These are phyloP conservation scores for Branchinecta lynchi DNA, from an alignment of 1,140 invertebrate genomes.

Conservation along the genomic window DNA sequence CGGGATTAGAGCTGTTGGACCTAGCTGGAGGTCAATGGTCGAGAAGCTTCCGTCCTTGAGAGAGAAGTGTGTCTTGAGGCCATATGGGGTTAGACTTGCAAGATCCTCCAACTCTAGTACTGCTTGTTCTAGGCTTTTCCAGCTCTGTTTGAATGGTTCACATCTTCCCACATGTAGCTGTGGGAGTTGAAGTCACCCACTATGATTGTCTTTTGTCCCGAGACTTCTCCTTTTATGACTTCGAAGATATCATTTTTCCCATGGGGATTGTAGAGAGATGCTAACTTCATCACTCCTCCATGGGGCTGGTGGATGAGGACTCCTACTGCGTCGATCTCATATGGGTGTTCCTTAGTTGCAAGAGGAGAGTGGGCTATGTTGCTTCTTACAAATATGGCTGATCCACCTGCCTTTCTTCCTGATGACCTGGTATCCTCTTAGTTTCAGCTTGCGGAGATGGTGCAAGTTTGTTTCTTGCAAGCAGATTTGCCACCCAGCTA, in stretches of 20 bases:
- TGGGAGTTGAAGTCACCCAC: background rate
- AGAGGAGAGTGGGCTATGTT: too few species aligned
- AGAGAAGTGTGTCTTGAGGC: too few species aligned
- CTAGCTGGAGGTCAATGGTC: background rate
- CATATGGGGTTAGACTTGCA: background rate
- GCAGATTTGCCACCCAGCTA: too few species aligned
- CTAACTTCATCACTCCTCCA: background rate
- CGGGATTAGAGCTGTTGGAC: background rate
- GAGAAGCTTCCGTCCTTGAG: background rate
- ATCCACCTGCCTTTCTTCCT: too few species aligned
- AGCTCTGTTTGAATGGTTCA: background rate
- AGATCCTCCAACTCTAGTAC: background rate
- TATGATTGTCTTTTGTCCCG: background rate
- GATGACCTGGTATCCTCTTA: too few species aligned
- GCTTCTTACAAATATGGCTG: too few species aligned
- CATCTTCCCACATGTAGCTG: constrained; percentile 5
- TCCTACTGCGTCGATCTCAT: background rate
- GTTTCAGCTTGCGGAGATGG: too few species aligned
- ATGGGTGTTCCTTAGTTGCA: background rate
- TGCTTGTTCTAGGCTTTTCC: constrained; percentile 1
- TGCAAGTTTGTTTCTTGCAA: too few species aligned
- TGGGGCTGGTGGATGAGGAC: background rate
- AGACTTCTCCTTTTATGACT: background rate
- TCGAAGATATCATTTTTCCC: constrained; percentile 5
- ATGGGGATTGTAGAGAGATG: background rate